A percentile compares a stretch with the other conserved stretches of the same genome.
Evolutionary conservation across 2,113 vertebrate genomes (phyloP).

Genomic region (Petroica traversi): DNA sequence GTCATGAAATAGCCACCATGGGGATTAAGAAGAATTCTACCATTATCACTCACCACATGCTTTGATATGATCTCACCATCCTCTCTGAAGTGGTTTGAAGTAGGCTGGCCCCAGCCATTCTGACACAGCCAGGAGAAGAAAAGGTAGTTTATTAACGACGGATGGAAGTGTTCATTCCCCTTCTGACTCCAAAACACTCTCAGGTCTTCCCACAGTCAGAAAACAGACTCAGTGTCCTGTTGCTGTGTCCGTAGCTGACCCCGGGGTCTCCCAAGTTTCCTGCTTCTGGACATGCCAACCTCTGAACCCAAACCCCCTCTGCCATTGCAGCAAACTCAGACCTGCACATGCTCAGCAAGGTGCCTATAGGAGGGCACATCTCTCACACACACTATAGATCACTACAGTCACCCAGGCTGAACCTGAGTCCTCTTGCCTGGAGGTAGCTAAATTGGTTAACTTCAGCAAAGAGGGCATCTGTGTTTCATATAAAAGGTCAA

Average conservation of each 20-base stretch:
- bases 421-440: neutral
- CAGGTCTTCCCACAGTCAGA: neutral
- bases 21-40: neutral
- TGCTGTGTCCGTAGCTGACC: neutral
- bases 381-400: fast-evolving
- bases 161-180: neutral
- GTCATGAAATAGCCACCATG: neutral
- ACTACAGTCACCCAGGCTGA: fast-evolving
- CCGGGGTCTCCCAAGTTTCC: neutral
- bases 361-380: no score
- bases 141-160: neutral
- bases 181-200: neutral
- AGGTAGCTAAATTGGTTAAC: neutral
- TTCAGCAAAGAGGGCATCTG: neutral
- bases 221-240: neutral
- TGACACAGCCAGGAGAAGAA: neutral
- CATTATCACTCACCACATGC: neutral
- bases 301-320: neutral
- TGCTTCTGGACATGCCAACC: neutral
- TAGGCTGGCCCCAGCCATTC: neutral
- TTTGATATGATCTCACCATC: neutral
- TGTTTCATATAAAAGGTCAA: neutral
- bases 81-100: neutral
- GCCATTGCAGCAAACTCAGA: neutral
- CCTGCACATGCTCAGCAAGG: no score